phyloP scores from a whole-genome alignment of 2,888 invertebrate genomes.

The Nemotelus nigrinus region DNA sequence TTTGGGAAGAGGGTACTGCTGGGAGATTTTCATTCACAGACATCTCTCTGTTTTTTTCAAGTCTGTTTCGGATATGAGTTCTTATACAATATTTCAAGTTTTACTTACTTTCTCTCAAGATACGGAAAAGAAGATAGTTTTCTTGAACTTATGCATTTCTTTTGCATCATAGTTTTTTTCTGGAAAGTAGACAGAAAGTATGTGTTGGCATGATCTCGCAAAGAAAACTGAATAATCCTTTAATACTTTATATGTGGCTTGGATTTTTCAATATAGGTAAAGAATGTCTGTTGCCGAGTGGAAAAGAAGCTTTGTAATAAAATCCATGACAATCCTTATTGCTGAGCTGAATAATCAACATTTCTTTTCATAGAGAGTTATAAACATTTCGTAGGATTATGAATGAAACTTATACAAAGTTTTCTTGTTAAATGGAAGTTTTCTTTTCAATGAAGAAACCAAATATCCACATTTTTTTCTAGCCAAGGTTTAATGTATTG shows the following conservation, averaged over 20 bases:
- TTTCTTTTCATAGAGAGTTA: not conserved
- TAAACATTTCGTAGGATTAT: slow-evolving; percentile 2
- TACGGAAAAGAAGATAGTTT: slow-evolving; percentile 1
- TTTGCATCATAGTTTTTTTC: too few species aligned
- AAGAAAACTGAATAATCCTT: slow-evolving; percentile 3
- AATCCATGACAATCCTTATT: not conserved
- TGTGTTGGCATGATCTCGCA: too few species aligned
- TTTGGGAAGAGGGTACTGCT: too few species aligned
- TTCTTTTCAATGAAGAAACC: too few species aligned
- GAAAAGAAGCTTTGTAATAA: not conserved
- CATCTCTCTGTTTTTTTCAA: not conserved
- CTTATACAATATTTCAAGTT: not conserved
- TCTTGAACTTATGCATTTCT: too few species aligned
- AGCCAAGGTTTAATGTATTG: too few species aligned
- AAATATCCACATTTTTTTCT: too few species aligned
- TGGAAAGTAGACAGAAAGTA: too few species aligned
- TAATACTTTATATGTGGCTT: slow-evolving; percentile 18
- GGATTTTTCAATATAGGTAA: not conserved
- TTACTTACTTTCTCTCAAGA: slow-evolving; percentile 2
- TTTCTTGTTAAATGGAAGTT: too few species aligned
- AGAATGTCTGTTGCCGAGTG: not conserved
- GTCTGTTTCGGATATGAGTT: slow-evolving; percentile 22
- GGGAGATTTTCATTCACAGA: not conserved
- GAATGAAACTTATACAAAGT: not conserved
- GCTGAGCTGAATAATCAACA: not conserved